Conservation (phyloP, 2,888 invertebrate species). For the Cryptus armator region DNA sequence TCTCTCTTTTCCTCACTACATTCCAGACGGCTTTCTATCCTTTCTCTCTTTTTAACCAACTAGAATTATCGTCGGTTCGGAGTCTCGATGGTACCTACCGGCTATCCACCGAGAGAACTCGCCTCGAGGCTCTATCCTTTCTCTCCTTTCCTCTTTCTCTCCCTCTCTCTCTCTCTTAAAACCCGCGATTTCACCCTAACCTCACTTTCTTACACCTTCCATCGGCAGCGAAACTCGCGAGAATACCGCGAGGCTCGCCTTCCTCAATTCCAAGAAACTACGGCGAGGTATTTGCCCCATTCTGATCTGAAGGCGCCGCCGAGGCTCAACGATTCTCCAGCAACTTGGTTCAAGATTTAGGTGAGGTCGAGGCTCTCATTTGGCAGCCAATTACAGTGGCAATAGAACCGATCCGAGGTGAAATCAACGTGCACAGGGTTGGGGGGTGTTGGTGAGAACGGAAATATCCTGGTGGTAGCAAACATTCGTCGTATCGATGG, state of each 20-base stretch:
- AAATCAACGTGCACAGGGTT: background rate
- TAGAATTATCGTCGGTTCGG: conserved; percentile 63
- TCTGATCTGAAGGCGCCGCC: conserved; percentile 66
- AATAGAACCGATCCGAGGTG: conserved; percentile 30
- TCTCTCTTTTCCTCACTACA: conserved; percentile 18
- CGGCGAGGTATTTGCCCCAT: conserved; percentile 30
- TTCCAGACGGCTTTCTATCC: conserved; percentile 31
- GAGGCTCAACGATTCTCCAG: conserved; percentile 63
- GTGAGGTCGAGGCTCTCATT: conserved; percentile 79
- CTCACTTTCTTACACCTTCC: conserved; percentile 21
- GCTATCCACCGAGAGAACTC: conserved; percentile 26
- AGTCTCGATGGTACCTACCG: conserved; percentile 60
- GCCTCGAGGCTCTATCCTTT: conserved; percentile 21
- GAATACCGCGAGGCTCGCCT: conserved; percentile 41
- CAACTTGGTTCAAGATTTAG: conserved; percentile 79
- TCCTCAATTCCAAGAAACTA: conserved; percentile 62
- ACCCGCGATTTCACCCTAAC: background rate
- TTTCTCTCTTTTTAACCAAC: conserved; percentile 53
- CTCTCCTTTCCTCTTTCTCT: conserved; percentile 6
- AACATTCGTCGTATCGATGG: conserved; percentile 26
- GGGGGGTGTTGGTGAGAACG: conserved; percentile 19
- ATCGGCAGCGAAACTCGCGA: conserved; percentile 43
- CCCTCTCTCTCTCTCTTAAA: conserved; percentile 19
- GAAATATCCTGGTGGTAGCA: conserved; percentile 28
- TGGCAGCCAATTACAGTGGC: conserved; percentile 79